These are phyloP conservation scores for Rachycentron canadum DNA, from an alignment of 2,797 vertebrate genomes.

Conservation along the genomic window DNA sequence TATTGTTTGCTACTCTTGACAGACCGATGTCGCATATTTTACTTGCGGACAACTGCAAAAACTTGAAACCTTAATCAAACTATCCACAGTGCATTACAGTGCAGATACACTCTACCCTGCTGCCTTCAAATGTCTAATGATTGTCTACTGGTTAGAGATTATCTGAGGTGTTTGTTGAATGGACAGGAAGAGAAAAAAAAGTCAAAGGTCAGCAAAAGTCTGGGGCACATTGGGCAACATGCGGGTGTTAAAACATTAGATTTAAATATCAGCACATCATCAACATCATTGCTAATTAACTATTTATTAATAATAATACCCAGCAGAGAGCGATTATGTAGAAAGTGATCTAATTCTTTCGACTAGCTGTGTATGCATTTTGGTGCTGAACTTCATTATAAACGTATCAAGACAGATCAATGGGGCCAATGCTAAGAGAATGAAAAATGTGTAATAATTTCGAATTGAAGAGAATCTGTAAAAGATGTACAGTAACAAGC, in stretches of 20 bases:
- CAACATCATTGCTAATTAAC: constrained; percentile 1
- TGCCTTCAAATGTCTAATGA: constrained; percentile 10
- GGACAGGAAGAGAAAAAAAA: not conserved
- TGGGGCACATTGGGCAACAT: not conserved
- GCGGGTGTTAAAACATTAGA: not conserved
- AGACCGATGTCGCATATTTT: too few species aligned
- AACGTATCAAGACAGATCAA: not conserved
- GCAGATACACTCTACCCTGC: not conserved
- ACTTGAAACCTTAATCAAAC: not conserved
- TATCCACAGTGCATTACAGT: not conserved
- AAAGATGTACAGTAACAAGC: not conserved
- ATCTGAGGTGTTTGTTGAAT: not conserved
- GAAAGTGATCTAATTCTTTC: not conserved
- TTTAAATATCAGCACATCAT: not conserved
- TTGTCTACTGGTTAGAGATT: not conserved
- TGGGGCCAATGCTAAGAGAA: not conserved
- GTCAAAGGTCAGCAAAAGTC: not conserved
- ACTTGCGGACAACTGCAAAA: not conserved
- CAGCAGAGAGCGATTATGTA: not conserved
- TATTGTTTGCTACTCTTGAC: too few species aligned
- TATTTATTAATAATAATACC: not conserved
- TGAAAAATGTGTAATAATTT: constrained; percentile 6
- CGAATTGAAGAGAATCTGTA: not conserved
- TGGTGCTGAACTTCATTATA: not conserved
- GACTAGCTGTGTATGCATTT: not conserved